phyloP scores from a whole-genome alignment of 2,797 vertebrate genomes.

The Coracias cyanogaster region DNA sequence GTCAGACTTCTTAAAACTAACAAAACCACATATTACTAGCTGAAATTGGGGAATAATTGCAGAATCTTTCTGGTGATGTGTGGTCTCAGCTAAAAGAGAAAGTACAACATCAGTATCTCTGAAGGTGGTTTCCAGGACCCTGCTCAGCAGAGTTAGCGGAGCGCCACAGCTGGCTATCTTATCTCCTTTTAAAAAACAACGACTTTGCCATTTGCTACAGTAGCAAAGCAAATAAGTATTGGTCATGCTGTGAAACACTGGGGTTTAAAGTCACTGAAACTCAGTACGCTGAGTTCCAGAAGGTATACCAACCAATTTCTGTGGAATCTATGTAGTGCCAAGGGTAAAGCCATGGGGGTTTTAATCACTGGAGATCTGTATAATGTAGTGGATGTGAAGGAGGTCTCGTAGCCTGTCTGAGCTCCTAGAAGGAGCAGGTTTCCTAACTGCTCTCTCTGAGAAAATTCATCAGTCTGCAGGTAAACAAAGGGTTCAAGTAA shows the following conservation, averaged over 20 bases:
- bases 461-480: not conserved
- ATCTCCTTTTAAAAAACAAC: not conserved
- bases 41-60: not conserved
- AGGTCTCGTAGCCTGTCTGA: not conserved
- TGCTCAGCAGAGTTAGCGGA: not conserved
- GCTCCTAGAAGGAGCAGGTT: not conserved
- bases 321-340: not conserved
- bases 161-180: not conserved
- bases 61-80: not conserved
- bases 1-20: not conserved
- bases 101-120: not conserved
- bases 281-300: not conserved
- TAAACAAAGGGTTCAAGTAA: not conserved
- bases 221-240: not conserved
- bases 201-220: not conserved
- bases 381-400: not conserved
- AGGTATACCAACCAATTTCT: not conserved
- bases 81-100: not conserved
- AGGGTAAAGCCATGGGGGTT: not conserved
- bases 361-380: not conserved
- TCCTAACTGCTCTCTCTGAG: not conserved
- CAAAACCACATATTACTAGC: not conserved
- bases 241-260: not conserved
- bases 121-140: not conserved
- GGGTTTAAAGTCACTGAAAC: not conserved